Base-by-base conservation (phyloP, 1,140 invertebrate genomes). In the Drosophila nannoptera region DNA sequence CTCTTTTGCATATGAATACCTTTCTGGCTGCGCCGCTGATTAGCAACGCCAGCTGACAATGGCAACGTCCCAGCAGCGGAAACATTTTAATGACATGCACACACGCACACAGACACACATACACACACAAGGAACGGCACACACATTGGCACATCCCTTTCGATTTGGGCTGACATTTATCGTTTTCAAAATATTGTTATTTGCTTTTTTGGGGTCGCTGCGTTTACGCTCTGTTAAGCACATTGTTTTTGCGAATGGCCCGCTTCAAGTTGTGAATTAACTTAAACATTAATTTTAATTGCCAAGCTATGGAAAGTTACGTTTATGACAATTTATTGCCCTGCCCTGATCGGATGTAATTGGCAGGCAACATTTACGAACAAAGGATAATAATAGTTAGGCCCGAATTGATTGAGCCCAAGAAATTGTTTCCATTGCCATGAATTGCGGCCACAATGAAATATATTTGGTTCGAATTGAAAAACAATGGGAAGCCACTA, bases 1-100 rank as follows among this genome's bases (percentile, higher is more conserved):
- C 64, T 70, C 74, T 81, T 86, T 86, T 81, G 81, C 81, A 86
- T 86, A 86, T 86, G 81, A 86, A 86, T 86, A 77, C 82, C 70
- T 75, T 82, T 66, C 22, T 67, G 73, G 77, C 77, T 62, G 75
- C 64, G 61, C 63, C 75, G 55, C 81, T 86, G 81, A 86, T 86
- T 86, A 86, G 81, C 82, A 77, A 45, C 67, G 69, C 73, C 65
- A 78, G 74, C 82, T 81, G 62, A 86, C 81, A 87, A 82, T 77
- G 77, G 55, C 54, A 63, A 52, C 52, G 61, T 56, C 40, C 29
- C 58, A 61, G 52, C 56, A 59, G 63, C 82, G 82, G 81, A 87
- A 86, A 65, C 75, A 75, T 86, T 86, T 86, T 86, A 86, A 86
- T 86, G 77, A 81, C 77, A 77, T 71, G 69, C 70, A 7, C 11